A percentile compares a stretch with the other conserved stretches of the same genome.
Conservation (phyloP, 2,797 vertebrate genomes). For the Pseudochirops corinnae region DNA sequence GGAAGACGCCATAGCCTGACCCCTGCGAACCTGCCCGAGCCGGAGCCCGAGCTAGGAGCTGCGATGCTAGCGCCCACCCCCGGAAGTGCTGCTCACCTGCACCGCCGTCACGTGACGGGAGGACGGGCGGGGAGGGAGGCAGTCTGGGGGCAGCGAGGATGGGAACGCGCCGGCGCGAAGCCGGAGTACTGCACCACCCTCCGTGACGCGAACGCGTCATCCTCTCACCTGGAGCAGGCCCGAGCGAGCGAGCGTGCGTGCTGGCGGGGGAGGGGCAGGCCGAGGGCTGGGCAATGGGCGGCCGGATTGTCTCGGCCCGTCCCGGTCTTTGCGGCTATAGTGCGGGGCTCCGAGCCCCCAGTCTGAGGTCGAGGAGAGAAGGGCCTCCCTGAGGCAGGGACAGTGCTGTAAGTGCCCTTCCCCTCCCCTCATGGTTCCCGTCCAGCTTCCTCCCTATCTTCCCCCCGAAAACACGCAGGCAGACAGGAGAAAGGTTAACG, state of each 20-base stretch:
- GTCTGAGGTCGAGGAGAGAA: neutral
- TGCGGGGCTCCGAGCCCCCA: neutral
- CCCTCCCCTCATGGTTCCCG: neutral
- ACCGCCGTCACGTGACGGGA: conserved; percentile 74
- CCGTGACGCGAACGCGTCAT: fast-evolving
- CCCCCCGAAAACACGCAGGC: neutral
- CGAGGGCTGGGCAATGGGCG: fast-evolving
- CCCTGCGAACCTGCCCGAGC: conserved; percentile 23
- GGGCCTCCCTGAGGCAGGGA: neutral
- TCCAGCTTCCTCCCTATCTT: neutral
- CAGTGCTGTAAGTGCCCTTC: neutral
- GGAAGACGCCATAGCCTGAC: conserved; percentile 83
- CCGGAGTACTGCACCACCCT: conserved; percentile 13
- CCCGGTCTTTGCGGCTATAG: neutral
- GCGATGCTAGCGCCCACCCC: conserved; percentile 50
- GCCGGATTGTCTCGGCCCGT: fast-evolving
- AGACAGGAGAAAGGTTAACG: neutral
- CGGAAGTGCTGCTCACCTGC: conserved; percentile 79
- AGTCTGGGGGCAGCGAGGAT: neutral
- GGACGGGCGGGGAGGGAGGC: neutral
- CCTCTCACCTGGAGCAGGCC: neutral
- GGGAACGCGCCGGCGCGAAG: neutral
- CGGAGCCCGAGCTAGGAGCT: conserved; percentile 52
- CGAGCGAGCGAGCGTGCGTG: fast-evolving
- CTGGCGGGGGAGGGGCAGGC: fast-evolving